Conservation (phyloP, 1,140 invertebrate species). For the Hirudo medicinalis region DNA sequence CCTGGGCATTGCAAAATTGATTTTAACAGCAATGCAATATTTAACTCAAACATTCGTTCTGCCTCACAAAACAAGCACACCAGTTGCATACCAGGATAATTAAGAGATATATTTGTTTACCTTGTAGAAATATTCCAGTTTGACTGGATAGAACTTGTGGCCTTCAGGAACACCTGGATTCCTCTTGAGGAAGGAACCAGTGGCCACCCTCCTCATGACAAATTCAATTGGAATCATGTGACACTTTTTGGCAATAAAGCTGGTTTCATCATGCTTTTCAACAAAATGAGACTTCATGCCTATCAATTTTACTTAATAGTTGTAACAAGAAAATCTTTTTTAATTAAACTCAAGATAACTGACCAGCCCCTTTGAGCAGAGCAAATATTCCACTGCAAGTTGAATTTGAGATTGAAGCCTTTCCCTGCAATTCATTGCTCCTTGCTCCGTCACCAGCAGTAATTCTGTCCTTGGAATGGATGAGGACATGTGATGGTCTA, state of each 20-base stretch:
- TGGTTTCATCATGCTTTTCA: constrained; percentile 48
- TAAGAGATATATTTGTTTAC: constrained; percentile 21
- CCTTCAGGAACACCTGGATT: constrained; percentile 84
- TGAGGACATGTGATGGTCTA: constrained; percentile 52
- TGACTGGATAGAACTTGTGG: constrained; percentile 67
- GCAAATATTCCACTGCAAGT: constrained; percentile 84
- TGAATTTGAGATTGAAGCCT: constrained; percentile 78
- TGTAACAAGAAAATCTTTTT: not conserved
- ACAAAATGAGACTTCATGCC: constrained; percentile 79
- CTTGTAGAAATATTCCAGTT: constrained; percentile 66
- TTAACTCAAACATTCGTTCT: no score
- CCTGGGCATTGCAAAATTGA: no score
- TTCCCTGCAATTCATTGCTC: constrained; percentile 74
- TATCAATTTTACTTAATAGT: constrained; percentile 31
- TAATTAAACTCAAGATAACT: constrained; percentile 17
- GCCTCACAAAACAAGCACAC: no score
- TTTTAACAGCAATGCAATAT: no score
- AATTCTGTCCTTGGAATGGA: constrained; percentile 81
- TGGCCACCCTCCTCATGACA: constrained; percentile 82
- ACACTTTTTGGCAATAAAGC: constrained; percentile 76
- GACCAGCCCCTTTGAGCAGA: constrained; percentile 59
- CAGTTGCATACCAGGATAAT: not conserved
- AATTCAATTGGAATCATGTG: constrained; percentile 96
- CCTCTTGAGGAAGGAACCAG: constrained; percentile 82
- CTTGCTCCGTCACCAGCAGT: constrained; percentile 87